A percentile compares a stretch with the other conserved stretches of the same genome.
Conservation (phyloP, 2,113 vertebrate species). For the Varanus salvator region DNA sequence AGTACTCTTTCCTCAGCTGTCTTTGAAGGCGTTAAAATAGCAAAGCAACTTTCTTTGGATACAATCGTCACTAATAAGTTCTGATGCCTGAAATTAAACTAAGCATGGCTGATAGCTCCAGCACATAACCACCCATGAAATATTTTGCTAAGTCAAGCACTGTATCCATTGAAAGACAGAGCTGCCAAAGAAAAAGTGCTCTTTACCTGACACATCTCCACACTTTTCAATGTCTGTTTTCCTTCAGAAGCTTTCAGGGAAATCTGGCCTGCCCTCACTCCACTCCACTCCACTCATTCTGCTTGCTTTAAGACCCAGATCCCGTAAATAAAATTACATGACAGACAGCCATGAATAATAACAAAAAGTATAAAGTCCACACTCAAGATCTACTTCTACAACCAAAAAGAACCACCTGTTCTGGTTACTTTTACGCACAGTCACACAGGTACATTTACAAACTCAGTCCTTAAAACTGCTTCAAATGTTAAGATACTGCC, state of each 20-base stretch:
- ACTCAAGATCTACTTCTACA: not conserved
- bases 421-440: too few relatives aligned
- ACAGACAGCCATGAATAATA: not conserved
- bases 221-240: slow-evolving; percentile 61
- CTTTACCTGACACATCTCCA: slow-evolving; percentile 71
- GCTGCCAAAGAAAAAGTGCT: slow-evolving; percentile 68
- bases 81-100: slow-evolving; percentile 80
- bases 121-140: slow-evolving; percentile 78
- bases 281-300: slow-evolving; percentile 22
- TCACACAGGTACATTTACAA: too few relatives aligned
- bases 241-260: slow-evolving; percentile 51
- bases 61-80: slow-evolving; percentile 79
- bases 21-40: slow-evolving; percentile 76
- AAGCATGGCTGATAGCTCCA: slow-evolving; percentile 76
- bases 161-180: slow-evolving; percentile 73
- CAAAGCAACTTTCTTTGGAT: slow-evolving; percentile 76
- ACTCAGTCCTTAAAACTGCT: too few relatives aligned
- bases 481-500: too few relatives aligned
- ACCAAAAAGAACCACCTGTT: not conserved
- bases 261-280: too few relatives aligned
- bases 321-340: slow-evolving; percentile 60
- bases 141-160: slow-evolving; percentile 71
- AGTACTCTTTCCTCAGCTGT: slow-evolving; percentile 71
- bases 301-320: slow-evolving; percentile 52
- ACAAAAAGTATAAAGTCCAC: not conserved